Evolutionary conservation across 2,888 invertebrate genomes (phyloP).

Genomic region (Tetragnatha montana): DNA sequence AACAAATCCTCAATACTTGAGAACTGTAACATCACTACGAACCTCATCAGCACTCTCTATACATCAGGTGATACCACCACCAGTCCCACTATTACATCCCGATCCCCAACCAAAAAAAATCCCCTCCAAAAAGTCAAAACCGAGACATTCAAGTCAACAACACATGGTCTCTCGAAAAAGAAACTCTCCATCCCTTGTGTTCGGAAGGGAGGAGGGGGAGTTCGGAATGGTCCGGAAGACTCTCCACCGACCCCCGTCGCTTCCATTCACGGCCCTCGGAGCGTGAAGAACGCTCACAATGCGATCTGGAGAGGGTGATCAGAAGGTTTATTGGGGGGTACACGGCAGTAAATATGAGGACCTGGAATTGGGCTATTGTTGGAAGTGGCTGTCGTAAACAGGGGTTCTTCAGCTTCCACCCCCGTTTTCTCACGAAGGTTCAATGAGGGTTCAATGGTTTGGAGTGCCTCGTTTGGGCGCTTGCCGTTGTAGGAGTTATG

Average conservation of each 20-base stretch:
- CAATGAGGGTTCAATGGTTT: neutral
- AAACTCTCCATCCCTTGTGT: neutral
- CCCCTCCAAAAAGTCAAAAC: neutral
- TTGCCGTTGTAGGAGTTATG: neutral
- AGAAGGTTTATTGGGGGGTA: conserved; percentile 29
- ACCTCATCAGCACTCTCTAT: too few relatives aligned
- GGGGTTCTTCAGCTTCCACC: conserved; percentile 1
- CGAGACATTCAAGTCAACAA: conserved; percentile 17
- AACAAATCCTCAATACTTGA: too few relatives aligned
- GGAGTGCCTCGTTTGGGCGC: neutral
- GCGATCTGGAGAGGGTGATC: neutral
- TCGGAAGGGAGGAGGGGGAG: conserved; percentile 5
- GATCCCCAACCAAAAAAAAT: neutral
- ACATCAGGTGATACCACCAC: too few relatives aligned
- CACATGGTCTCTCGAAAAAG: conserved; percentile 15
- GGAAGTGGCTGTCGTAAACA: conserved; percentile 38
- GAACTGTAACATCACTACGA: too few relatives aligned
- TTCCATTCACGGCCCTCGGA: conserved; percentile 15
- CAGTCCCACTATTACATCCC: too few relatives aligned
- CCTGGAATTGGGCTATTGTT: conserved; percentile 34
- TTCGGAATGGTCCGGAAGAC: conserved; percentile 13
- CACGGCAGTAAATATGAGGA: conserved; percentile 34
- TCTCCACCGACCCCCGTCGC: conserved; percentile 31
- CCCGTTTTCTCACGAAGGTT: conserved; percentile 39
- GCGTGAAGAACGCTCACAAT: conserved; percentile 20